Evolutionary conservation across 2,113 vertebrate species (phyloP).

Genomic region (Butastur rufipennis): DNA sequence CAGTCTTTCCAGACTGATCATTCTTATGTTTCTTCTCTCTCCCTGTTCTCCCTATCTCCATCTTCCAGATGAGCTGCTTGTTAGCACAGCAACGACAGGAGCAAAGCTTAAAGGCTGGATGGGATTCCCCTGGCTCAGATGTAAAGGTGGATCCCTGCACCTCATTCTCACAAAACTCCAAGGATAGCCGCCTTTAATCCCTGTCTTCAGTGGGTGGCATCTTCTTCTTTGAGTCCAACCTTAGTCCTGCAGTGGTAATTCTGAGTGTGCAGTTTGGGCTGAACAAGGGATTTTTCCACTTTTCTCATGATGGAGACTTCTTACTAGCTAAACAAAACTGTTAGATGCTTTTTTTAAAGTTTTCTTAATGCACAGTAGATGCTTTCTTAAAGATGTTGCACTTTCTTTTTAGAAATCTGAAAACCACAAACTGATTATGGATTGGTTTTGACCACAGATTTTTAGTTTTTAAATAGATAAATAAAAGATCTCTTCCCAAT

Average conservation of each 20-base stretch:
- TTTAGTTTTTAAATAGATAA: not conserved
- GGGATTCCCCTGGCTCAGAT: not conserved
- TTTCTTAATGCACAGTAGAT: not conserved
- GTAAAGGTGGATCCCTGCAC: not conserved
- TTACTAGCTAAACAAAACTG: not conserved
- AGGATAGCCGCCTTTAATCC: not conserved
- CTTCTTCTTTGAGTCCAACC: not conserved
- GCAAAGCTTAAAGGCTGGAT: not conserved
- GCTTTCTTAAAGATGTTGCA: not conserved
- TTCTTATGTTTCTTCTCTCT: not conserved
- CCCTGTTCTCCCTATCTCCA: not conserved
- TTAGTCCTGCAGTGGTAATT: not conserved
- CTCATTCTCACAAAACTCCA: not conserved
- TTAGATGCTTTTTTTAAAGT: not conserved
- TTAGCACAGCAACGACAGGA: not conserved
- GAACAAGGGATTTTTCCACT: not conserved
- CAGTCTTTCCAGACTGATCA: not conserved
- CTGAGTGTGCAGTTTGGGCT: not conserved
- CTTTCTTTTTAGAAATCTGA: not conserved
- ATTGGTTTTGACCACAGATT: not conserved
- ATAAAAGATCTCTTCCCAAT: not conserved
- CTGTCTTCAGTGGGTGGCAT: not conserved
- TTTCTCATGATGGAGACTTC: not conserved
- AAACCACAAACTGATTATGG: slow-evolving; percentile 14
- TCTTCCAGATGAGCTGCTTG: not conserved